phyloP scores from a whole-genome alignment of 2,888 invertebrate genomes.

The Lasius platythorax region DNA sequence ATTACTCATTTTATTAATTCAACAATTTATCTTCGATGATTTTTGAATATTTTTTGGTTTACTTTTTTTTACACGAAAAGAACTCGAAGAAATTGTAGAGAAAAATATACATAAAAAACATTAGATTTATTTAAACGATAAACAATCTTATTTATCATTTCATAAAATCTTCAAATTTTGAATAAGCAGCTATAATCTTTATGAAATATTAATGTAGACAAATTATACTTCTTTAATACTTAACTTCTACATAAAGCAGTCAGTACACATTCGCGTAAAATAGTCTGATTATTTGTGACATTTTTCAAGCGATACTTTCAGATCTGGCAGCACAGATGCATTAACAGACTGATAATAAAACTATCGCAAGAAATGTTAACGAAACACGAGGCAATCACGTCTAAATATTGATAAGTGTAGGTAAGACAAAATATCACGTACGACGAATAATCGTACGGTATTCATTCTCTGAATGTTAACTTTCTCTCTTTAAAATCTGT shows the following conservation, averaged over 20 bases:
- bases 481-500: constrained; percentile 30
- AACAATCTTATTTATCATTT: neutral
- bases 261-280: constrained; percentile 44
- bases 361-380: constrained; percentile 75
- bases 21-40: neutral
- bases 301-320: constrained; percentile 56
- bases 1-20: neutral
- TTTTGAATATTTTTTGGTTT: neutral
- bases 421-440: constrained; percentile 47
- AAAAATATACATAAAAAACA: neutral
- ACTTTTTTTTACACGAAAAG: too few relatives aligned
- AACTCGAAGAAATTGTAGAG: neutral
- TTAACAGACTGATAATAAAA: constrained; percentile 69
- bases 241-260: neutral
- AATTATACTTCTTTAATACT: neutral
- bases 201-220: neutral
- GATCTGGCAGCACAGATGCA: constrained; percentile 74
- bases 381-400: constrained; percentile 56
- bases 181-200: neutral
- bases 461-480: neutral
- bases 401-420: constrained; percentile 66
- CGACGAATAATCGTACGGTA: constrained; percentile 65
- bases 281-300: neutral
- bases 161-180: neutral
- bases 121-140: neutral